A percentile compares a stretch with the other conserved stretches of the same genome.
phyloP scores from a whole-genome alignment of 2,113 vertebrate species.

The Syrmaticus mikado region DNA sequence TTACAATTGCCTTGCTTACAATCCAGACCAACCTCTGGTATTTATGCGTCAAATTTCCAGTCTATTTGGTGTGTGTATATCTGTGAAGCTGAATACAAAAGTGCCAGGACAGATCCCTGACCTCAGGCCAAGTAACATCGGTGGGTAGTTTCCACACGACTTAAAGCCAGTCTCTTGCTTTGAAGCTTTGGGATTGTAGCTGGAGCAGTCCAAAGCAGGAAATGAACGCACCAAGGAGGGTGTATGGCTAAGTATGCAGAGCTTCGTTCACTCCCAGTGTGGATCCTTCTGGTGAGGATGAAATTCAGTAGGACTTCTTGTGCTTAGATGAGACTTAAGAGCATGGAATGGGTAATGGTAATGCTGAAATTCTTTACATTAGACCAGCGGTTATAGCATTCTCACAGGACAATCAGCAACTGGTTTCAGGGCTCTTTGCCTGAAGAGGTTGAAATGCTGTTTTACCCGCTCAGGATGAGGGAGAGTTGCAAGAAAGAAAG shows the following conservation, averaged over 20 bases:
- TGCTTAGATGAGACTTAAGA: neutral
- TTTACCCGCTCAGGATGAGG: neutral
- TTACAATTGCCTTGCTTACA: neutral
- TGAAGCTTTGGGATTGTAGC: neutral
- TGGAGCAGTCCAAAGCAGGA: neutral
- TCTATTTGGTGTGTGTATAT: neutral
- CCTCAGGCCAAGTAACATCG: neutral
- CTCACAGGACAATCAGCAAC: neutral
- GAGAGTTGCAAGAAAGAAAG: neutral
- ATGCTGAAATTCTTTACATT: neutral
- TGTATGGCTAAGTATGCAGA: too few relatives aligned
- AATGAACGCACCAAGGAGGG: neutral
- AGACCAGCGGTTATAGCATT: neutral
- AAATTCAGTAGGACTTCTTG: neutral
- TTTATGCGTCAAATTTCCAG: neutral
- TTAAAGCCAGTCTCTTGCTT: neutral
- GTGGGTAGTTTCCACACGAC: neutral
- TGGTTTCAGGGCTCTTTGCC: neutral
- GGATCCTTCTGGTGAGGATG: neutral
- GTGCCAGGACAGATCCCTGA: neutral
- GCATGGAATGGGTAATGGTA: neutral
- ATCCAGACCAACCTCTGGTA: neutral
- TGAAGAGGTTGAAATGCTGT: neutral
- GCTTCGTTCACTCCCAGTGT: neutral
- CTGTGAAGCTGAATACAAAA: neutral